These are phyloP conservation scores for Itoplectis maculator DNA, from an alignment of 2,888 invertebrate genomes.

Conservation along the genomic window DNA sequence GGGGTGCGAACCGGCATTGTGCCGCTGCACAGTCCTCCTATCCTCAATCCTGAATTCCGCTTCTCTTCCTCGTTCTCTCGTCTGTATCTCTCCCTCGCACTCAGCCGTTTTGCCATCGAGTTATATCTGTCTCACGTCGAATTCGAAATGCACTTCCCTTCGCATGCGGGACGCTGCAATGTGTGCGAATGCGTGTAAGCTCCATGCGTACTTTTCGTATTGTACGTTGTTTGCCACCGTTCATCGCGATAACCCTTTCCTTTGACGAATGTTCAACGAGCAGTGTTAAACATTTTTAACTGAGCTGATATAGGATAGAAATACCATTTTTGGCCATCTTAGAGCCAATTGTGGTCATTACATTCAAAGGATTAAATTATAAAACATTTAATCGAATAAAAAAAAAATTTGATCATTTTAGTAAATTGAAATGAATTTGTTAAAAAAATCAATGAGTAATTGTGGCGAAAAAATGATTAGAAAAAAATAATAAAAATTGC, in stretches of 20 bases:
- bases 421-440: no score
- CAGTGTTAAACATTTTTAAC: no score
- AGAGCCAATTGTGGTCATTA: no score
- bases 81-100: conserved; percentile 23
- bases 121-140: conserved; percentile 63
- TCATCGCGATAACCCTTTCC: conserved; percentile 3
- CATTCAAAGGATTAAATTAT: no score
- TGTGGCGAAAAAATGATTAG: no score
- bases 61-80: conserved; percentile 38
- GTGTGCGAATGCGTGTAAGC: conserved; percentile 58
- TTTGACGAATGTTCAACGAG: background rate
- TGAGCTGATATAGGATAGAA: no score
- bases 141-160: conserved; percentile 55
- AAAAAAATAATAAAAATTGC: no score
- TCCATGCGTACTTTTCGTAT: conserved; percentile 10
- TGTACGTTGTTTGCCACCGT: conserved; percentile 24
- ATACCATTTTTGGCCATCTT: no score
- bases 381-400: no score
- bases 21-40: conserved; percentile 70
- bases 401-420: no score
- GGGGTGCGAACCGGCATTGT: conserved; percentile 77
- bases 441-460: no score
- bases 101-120: conserved; percentile 9
- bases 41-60: conserved; percentile 74
- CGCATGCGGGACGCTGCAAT: conserved; percentile 59